phyloP scores from a whole-genome alignment of 2,888 invertebrate genomes.

The Cataglyphis altisquamis region DNA sequence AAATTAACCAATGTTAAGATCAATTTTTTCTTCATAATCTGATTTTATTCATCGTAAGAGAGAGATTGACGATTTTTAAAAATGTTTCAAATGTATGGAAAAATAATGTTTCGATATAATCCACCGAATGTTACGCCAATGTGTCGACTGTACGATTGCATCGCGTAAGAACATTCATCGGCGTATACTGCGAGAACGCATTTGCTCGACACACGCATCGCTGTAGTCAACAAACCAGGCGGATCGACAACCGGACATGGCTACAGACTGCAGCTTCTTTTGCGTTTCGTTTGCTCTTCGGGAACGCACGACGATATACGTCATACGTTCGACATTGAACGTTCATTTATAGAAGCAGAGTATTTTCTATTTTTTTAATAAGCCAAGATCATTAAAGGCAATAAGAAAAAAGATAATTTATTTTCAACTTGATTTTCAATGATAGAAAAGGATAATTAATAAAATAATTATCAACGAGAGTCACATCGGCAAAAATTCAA shows the following conservation, averaged over 20 bases:
- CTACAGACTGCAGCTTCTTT: conserved; percentile 49
- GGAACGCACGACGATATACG: conserved; percentile 16
- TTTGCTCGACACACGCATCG: conserved; percentile 47
- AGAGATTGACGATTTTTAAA: neutral
- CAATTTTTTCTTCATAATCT: neutral
- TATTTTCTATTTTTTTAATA: neutral
- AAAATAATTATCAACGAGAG: neutral
- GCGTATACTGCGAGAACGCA: conserved; percentile 45
- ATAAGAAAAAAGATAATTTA: neutral
- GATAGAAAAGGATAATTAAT: neutral
- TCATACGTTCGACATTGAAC: conserved; percentile 22
- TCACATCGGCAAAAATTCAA: neutral
- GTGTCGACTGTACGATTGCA: conserved; percentile 41
- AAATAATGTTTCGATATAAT: neutral
- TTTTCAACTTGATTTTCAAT: neutral
- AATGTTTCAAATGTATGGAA: neutral
- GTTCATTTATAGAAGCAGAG: neutral
- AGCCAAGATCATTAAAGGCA: neutral
- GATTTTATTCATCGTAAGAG: neutral
- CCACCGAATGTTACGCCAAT: conserved; percentile 51
- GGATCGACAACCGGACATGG: conserved; percentile 61
- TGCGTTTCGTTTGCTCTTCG: conserved; percentile 44
- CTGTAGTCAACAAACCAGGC: conserved; percentile 57
- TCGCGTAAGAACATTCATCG: conserved; percentile 57
- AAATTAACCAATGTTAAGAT: neutral